Base-by-base conservation (phyloP, 2,113 vertebrate species). In the Parotia lawesii region DNA sequence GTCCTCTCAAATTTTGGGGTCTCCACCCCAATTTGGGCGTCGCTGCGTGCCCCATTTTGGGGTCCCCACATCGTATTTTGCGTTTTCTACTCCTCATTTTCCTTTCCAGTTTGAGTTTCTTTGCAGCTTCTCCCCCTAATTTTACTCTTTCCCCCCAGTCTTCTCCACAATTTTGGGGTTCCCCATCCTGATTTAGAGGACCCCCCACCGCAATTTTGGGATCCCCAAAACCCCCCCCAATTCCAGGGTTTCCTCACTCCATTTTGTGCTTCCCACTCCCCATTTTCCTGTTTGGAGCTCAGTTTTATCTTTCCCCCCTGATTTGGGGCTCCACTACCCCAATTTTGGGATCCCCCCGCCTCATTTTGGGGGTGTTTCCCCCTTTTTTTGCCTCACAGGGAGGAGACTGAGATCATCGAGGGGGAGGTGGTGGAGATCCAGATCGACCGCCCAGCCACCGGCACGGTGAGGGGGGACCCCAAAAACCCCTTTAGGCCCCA, bases 381-480 rank as follows among this genome's bases (percentile, higher is more conserved):
- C 2, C 9, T 4, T 33, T 64, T 38, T 31, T 22, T 45, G 2
- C 2, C 3, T 61, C 13, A 2, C 82, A 99, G 99, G 96, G 99
- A 99, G 51, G 99, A 99, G 95, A 99, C 99, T 0, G 99, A 99
- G 96, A 99, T 99, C 77, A 99, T 99, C 21, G 99, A 99, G 93
- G 99, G 99, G 25, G 99, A 99, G 56, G 99, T 99, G 91, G 99
- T 99, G 42, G 99, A 99, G 94, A 98, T 99, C 93, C 99, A 99
- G 96, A 99, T 99, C 16, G 99, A 99, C 72, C 97, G 99, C 33
- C 99, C 99, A 0, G 99, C 99, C 18, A 99, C 99, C 3, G 99
- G 99, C 97, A 99, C 99, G 33, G 99, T 99, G 95, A 94, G 84
- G 84, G 15, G n/a, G 27, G 15, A 48, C 78, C 77, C 65, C 65